Base-by-base conservation (phyloP, 2,888 invertebrate species). In the Andrena flavipes region DNA sequence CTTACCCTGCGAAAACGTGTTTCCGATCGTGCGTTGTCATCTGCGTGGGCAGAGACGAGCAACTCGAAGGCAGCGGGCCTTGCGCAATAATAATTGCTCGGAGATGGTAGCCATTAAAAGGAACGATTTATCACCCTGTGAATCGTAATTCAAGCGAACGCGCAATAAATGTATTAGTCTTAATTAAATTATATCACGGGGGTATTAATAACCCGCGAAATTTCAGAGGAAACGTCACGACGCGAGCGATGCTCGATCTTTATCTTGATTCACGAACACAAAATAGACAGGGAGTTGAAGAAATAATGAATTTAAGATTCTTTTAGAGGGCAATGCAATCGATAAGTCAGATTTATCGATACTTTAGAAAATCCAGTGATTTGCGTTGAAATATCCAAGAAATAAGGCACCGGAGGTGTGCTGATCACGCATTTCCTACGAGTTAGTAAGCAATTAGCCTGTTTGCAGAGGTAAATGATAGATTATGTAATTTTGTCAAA, bases 111-210 rank as follows among this genome's bases (percentile, higher is more conserved):
- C 87, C 84, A 89, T 88, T 86, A 88, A 82, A 84, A 86, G 77
- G 80, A 78, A 84, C 88, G 87, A 91, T 91, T 91, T 88, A 90
- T 91, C 88, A 86, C 82, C 79, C 60, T 30, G 23, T 59, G 77
- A 73, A 80, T 80, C 80, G 65, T 87, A 86, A 88, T 75, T 86
- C 84, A 84, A 79, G 48, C 72, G 74, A 71, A 78, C 80, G 63
- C 80, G 62, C 59, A 78, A 60, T 80, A 80, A 81, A 82, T 73
- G 87, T 76, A 82, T 84, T 75, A 76, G 70, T 59, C 69, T 79
- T 76, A 86, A 86, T 86, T 84, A 86, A 87, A 87, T 86, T 84
- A 84, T 49, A 76, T 67, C 68, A 78, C 51, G 54, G 30, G 23
- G 63, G 42, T 68, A 81, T 84, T 76, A 86, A 81, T 84, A 64